These are phyloP conservation scores for Melanotaenia boesemani DNA, from an alignment of 2,797 vertebrate genomes.

Conservation along the genomic window DNA sequence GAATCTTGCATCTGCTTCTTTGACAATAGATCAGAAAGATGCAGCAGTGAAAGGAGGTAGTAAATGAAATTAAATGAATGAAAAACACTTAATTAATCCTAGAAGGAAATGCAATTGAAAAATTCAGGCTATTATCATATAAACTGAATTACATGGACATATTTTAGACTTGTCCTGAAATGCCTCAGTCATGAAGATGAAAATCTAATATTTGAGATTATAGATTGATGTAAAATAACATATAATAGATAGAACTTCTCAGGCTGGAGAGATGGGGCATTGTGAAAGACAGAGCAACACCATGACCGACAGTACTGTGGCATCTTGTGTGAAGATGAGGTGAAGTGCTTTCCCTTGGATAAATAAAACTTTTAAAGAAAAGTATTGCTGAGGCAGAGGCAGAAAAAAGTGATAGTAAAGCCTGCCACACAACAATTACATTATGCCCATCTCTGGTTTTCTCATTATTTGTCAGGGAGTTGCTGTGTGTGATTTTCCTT, in stretches of 20 bases:
- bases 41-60: neutral
- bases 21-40: conserved; percentile 5
- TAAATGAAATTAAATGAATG: no score
- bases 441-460: conserved; percentile 58
- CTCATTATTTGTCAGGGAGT: conserved; percentile 72
- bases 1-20: conserved; percentile 1
- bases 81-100: no score
- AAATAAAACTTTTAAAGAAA: conserved; percentile 33
- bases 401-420: conserved; percentile 33
- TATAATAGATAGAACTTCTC: conserved; percentile 19
- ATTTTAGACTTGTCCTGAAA: neutral
- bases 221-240: conserved; percentile 5
- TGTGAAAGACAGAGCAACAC: conserved; percentile 4
- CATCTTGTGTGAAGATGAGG: conserved; percentile 17
- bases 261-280: conserved; percentile 10
- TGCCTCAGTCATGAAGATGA: neutral
- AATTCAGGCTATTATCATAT: neutral
- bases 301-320: neutral
- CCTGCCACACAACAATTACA: conserved; percentile 49
- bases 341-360: conserved; percentile 5
- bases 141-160: neutral
- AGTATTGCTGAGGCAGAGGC: conserved; percentile 9
- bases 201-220: neutral
- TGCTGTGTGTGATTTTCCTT: conserved; percentile 64
- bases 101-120: no score